Base-by-base conservation (phyloP, 1,140 invertebrate species). In the Thalassaphorura encarpata region DNA sequence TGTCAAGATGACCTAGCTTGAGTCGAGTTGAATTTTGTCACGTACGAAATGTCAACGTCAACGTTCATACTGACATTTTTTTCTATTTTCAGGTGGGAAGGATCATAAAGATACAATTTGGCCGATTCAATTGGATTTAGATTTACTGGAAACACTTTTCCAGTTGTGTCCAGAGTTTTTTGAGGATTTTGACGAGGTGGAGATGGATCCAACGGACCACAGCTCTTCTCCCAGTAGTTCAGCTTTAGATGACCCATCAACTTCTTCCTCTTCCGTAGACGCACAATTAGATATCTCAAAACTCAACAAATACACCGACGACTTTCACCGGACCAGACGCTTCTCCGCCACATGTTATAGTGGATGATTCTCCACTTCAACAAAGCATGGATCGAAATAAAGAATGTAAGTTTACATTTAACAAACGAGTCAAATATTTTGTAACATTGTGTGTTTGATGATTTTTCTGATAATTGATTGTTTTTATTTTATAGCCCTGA, bases 331-430 rank as follows among this genome's bases (percentile, higher is more conserved):
- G 18, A 45, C 16, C 42, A 2, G 39, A 63, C n/a, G 42, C 57
- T 18, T 86, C 87, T 48, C 85, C 87, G 65, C 89, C 90, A 51
- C 90, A 91, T 73, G 85, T 86, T 67, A 82, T 90, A 69, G 87
- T 96, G 66, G 93, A 96, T 73, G 89, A 91, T 69, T 89, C 87
- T 58, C 92, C 92, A 11, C 77, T 94, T 60, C 88, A 91, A 67
- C 84, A 89, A 67, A 80, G 85, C 67, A 90, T 95, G 83, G 89
- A 93, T 72, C 91, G 90, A 70, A 95, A 97, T 73, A 96, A 95
- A 80, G 90, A 96, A 83, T 95, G 92, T 97, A 74, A 91, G 86
- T 36, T 36, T 36, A 36, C 11, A 36, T 36, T 36, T 36, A 36
- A n/a, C n/a, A 11, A 11, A 36, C 33, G 33, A 11, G n/a, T 11